Base-by-base conservation (phyloP, 2,797 vertebrate species). In the Melanotaenia maccullochi region DNA sequence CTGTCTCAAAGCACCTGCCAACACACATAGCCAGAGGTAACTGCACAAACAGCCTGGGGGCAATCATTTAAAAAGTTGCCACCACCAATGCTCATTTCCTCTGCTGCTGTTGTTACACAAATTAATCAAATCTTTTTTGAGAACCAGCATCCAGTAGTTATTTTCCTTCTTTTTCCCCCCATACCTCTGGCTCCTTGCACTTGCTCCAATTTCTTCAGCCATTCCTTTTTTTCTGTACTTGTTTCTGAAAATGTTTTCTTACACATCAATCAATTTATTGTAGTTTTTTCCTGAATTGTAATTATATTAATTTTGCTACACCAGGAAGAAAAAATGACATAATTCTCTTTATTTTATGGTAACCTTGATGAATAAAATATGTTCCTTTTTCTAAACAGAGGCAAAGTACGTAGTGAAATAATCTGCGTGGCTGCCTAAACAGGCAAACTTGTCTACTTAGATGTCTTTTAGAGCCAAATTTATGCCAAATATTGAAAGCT, bases 1-100 rank as follows among this genome's bases (percentile, higher is more conserved):
- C 75, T 30, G 2, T 85, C 86, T 84, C 76, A 58, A 52, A 83
- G 73, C 82, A 86, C 86, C 87, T 90, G 88, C 85, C 86, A 85
- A 42, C 76, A 76, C 81, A 84, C 67, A 78, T 71, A 87, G 69
- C 81, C 81, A 83, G 71, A 72, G 82, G 78, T 74, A 62, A 78
- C 68, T 75, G 24, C 1, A 75, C 79, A 90, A 88, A 83, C 76
- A 85, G 83, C 84, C 76, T 32, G 11, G 30, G 72, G 71, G 68
- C 77, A 79, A 76, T 65, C 52, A 82, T 65, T 74, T 73, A 57
- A 76, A 79, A 88, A 85, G 69, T 82, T 87, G 33, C 67, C 22
- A 5, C 59, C 38, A 33, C 67, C 69, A 73, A 82, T 73, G 35
- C 79, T 84, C 70, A 71, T 64, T 76, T 71, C 62, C 57, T 73